Base-by-base conservation (phyloP, 2,797 vertebrate species). In the Alca torda region DNA sequence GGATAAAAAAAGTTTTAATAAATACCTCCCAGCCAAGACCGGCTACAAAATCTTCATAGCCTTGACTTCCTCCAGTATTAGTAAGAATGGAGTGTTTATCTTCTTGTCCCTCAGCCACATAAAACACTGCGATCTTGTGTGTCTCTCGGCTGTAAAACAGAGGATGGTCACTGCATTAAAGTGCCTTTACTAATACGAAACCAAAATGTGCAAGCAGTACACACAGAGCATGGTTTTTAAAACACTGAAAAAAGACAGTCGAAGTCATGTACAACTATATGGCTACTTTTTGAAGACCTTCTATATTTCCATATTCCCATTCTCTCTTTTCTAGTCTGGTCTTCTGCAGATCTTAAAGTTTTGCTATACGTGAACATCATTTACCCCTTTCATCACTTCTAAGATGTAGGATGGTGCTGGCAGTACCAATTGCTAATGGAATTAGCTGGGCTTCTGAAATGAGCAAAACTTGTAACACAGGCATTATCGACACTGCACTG, bases 71-170 rank as follows among this genome's bases (percentile, higher is more conserved):
- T 4, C 99, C 98, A 80, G 98, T 99, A 96, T 99, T 99, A 33
- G 99, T 99, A 67, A 99, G 98, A 95, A 99, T 99, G 92, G 99
- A 99, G 98, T 99, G 99, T 96, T 99, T 99, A 98, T 99, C 99
- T 97, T 99, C 99, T 97, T 99, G 99, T 63, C 99, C 99, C 96
- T 99, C 99, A 43, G 99, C 99, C 92, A 99, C 99, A 81, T 99
- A 99, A 98, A 99, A 99, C 78, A 99, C 99, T 11, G 99, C 99
- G 33, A 99, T 99, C 98, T 99, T 99, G 98, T 99, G 99, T 14
- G 99, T 99, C 96, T 99, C 99, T 43, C 99, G 99, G 97, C 99
- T 99, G 88, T 56, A 97, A 98, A 97, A 97, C 41, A 97, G 79
- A 93, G 90, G 54, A 94, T 60, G 56, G 41, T 76, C 51, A 93